Percentiles rank a stretch among this genome's conserved stretches.
phyloP scores from a whole-genome alignment of 2,888 invertebrate genomes.

The Helicoverpa assulta region DNA sequence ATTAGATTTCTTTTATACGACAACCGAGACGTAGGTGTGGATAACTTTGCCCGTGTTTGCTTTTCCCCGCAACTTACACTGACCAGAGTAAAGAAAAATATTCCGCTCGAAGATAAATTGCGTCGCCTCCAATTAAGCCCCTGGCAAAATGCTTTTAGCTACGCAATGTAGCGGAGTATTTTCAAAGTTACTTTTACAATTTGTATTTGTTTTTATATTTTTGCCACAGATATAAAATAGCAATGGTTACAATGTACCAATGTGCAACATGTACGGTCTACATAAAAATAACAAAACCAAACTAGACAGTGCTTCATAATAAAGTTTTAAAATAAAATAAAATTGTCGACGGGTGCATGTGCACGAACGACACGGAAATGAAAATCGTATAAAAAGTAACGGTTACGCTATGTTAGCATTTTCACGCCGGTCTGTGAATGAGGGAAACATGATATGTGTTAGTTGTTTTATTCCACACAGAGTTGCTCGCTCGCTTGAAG shows the following conservation, averaged over 20 bases:
- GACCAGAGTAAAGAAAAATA: conserved; percentile 54
- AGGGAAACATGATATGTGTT: conserved; percentile 51
- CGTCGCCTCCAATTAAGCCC: conserved; percentile 64
- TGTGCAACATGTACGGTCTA: no score
- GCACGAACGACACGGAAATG: conserved; percentile 42
- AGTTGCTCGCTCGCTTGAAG: conserved; percentile 44
- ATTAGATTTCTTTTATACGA: conserved; percentile 77
- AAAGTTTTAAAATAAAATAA: conserved; percentile 42
- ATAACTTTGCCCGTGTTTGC: conserved; percentile 71
- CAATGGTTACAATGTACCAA: background rate
- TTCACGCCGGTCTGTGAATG: conserved; percentile 54
- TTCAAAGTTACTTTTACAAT: conserved; percentile 40
- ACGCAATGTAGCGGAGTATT: conserved; percentile 48
- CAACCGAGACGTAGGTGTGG: conserved; percentile 63
- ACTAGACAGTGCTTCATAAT: conserved; percentile 6
- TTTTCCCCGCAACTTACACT: conserved; percentile 49
- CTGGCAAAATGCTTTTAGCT: conserved; percentile 63
- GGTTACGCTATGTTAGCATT: conserved; percentile 53
- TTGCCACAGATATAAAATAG: background rate
- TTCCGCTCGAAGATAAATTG: conserved; percentile 63
- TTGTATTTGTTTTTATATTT: conserved; percentile 10
- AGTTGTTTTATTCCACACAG: conserved; percentile 49
- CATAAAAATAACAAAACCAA: conserved; percentile 1
- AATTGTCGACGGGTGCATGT: conserved; percentile 22
- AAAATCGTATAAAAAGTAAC: conserved; percentile 54